These are phyloP conservation scores for Elysia chlorotica DNA, from an alignment of 1,140 invertebrate species.

Conservation along the genomic window DNA sequence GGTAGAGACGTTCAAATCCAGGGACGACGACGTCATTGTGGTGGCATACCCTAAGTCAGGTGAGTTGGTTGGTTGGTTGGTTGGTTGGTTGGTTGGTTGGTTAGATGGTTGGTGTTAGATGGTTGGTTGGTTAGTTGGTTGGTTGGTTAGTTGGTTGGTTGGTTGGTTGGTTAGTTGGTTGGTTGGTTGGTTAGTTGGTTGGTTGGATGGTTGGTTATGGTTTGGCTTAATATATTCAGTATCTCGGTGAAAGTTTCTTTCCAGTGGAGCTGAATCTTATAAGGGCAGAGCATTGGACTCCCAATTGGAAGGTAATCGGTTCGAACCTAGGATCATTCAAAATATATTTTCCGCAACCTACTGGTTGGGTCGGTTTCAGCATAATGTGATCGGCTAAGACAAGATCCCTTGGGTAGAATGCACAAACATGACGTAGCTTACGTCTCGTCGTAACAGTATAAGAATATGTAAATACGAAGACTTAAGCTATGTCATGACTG, in stretches of 20 bases:
- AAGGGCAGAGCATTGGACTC: no score
- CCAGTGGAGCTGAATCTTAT: no score
- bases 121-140: neutral
- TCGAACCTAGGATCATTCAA: no score
- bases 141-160: neutral
- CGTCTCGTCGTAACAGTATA: no score
- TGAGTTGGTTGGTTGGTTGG: constrained; percentile 3
- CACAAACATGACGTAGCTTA: no score
- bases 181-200: neutral
- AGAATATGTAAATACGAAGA: no score
- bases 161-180: neutral
- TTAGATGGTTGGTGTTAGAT: neutral
- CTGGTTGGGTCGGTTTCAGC: no score
- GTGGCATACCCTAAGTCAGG: constrained; percentile 47
- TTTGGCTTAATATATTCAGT: neutral
- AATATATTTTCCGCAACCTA: no score
- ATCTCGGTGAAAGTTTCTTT: neutral
- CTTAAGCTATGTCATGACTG: no score
- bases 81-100: neutral
- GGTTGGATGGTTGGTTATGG: neutral
- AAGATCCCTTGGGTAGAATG: no score
- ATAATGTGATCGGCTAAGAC: no score
- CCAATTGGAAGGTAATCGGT: no score
- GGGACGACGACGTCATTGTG: constrained; percentile 40
- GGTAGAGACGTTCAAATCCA: constrained; percentile 9